Evolutionary conservation across 2,113 vertebrate genomes (phyloP).

Genomic region (Tauraco erythrolophus): DNA sequence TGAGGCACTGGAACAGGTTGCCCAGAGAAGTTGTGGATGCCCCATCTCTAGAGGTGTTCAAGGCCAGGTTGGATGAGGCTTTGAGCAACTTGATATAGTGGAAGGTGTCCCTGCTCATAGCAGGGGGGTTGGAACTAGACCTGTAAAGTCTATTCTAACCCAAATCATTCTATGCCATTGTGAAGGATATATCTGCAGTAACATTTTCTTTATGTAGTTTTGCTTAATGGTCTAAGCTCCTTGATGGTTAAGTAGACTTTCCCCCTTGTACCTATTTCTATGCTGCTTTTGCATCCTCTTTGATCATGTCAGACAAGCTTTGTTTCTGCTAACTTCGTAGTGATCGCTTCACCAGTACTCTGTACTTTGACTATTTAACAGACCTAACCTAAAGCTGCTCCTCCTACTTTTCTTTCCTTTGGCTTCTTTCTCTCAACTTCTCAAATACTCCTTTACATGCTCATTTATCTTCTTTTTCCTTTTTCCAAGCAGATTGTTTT

Average conservation of each 20-base stretch:
- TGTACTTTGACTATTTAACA: not conserved
- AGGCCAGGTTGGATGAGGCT: too few relatives aligned
- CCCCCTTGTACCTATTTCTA: not conserved
- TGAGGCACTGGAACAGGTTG: too few relatives aligned
- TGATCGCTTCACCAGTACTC: not conserved
- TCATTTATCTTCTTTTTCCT: not conserved
- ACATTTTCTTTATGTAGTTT: not conserved
- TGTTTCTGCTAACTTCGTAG: not conserved
- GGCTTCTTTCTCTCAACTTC: not conserved
- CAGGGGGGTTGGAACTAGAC: too few relatives aligned
- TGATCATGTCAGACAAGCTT: not conserved
- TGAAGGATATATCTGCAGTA: not conserved
- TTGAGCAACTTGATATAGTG: too few relatives aligned
- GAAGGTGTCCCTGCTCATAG: too few relatives aligned
- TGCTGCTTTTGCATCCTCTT: not conserved
- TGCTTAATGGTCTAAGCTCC: not conserved
- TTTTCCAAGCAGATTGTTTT: not conserved
- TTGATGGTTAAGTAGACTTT: not conserved
- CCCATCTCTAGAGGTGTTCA: too few relatives aligned
- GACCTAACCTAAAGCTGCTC: not conserved
- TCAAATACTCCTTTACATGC: not conserved
- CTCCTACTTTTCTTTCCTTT: not conserved
- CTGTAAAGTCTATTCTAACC: too few relatives aligned
- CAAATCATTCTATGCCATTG: not conserved
- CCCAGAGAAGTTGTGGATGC: too few relatives aligned